These are phyloP conservation scores for Carposina sasakii DNA, from an alignment of 1,140 invertebrate genomes.

Conservation along the genomic window DNA sequence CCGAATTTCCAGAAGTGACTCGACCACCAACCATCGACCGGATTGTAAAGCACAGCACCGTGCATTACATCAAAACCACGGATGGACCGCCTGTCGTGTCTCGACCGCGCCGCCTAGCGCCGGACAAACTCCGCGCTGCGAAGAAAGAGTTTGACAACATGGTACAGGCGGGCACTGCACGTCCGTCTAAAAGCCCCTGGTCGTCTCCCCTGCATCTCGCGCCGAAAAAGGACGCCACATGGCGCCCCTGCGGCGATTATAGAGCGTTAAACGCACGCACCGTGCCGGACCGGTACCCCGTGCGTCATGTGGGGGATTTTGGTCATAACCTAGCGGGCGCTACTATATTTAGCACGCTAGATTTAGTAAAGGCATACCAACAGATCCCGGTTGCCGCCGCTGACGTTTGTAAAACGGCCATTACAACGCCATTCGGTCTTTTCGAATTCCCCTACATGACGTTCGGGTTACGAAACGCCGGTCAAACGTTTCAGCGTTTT, in stretches of 20 bases:
- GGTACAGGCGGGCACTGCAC: too few relatives aligned
- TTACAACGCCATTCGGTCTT: slow-evolving; percentile 41
- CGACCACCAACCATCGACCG: too few relatives aligned
- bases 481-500: slow-evolving; percentile 65
- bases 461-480: slow-evolving; percentile 41
- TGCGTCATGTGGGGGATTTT: neutral
- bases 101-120: too few relatives aligned
- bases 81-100: too few relatives aligned
- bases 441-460: neutral
- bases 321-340: neutral
- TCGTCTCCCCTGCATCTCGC: too few relatives aligned
- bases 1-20: too few relatives aligned
- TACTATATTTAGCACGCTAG: neutral
- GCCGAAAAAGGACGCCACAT: slow-evolving; percentile 46
- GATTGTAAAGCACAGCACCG: too few relatives aligned
- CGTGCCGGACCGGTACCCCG: neutral
- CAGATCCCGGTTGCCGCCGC: neutral
- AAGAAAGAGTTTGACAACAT: too few relatives aligned
- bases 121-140: too few relatives aligned
- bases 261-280: too few relatives aligned
- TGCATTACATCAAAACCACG: too few relatives aligned
- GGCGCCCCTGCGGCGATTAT: slow-evolving; percentile 58
- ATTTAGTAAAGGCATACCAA: neutral
- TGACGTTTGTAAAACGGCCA: neutral
- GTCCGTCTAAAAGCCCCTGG: too few relatives aligned